Evolutionary conservation across 2,797 vertebrate genomes (phyloP).

Genomic region (Crocodylus rhombifer): DNA sequence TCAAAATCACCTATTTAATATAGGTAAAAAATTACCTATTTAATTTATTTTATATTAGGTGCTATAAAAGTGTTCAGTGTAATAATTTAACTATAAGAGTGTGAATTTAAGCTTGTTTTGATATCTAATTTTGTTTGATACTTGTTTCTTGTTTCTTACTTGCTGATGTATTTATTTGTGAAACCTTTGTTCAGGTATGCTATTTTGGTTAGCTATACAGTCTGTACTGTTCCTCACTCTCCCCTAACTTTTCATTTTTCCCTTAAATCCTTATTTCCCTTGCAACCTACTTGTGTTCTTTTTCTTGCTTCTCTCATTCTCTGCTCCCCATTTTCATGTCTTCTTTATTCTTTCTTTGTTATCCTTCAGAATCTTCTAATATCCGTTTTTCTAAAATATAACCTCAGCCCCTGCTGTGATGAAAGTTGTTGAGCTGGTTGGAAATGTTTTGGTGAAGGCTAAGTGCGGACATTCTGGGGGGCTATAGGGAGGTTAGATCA

Average conservation of each 20-base stretch:
- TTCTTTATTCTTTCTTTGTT: background rate
- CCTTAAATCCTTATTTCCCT: background rate
- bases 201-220: background rate
- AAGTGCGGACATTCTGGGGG: too few relatives aligned
- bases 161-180: background rate
- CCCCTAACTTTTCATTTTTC: background rate
- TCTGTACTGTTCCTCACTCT: background rate
- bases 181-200: background rate
- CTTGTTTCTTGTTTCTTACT: background rate
- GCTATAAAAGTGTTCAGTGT: background rate
- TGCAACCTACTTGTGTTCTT: background rate
- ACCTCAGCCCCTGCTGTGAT: background rate
- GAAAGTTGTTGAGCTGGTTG: background rate
- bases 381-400: conserved; percentile 11
- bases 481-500: too few relatives aligned
- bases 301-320: background rate
- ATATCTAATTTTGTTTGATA: background rate
- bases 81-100: background rate
- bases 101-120: background rate
- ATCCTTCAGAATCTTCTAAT: background rate
- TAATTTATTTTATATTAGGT: too few relatives aligned
- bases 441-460: too few relatives aligned
- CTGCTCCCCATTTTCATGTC: background rate
- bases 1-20: too few relatives aligned
- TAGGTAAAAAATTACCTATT: too few relatives aligned